These are phyloP conservation scores for Diphyllodes magnificus DNA, from an alignment of 2,113 vertebrate genomes.

Conservation along the genomic window DNA sequence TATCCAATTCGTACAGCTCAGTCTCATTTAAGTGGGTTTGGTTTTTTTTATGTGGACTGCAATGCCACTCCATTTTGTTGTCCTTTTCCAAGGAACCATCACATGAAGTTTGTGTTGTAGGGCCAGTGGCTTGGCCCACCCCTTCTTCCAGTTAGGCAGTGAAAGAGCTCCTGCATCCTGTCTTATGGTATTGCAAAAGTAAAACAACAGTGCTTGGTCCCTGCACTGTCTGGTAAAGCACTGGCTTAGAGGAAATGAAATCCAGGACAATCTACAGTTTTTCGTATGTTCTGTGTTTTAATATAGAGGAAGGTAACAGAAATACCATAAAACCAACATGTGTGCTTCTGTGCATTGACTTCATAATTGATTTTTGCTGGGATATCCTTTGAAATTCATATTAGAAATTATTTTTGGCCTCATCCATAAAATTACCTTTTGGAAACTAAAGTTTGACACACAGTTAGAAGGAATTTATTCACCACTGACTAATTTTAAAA, in stretches of 20 bases:
- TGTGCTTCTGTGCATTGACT: not conserved
- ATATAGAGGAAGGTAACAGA: not conserved
- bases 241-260: not conserved
- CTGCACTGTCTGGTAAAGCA: not conserved
- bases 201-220: not conserved
- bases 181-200: not conserved
- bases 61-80: not conserved
- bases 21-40: not conserved
- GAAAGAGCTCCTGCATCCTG: not conserved
- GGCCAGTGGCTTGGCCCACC: not conserved
- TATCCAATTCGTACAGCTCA: fast-evolving
- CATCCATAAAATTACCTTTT: not conserved
- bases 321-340: not conserved
- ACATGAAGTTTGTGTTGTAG: not conserved
- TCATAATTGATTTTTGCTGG: not conserved
- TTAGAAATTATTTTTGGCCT: not conserved
- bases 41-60: not conserved
- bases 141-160: not conserved
- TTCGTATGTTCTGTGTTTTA: not conserved
- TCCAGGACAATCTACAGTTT: not conserved
- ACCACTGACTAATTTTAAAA: not conserved
- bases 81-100: not conserved
- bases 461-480: not conserved
- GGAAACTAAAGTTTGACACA: not conserved
- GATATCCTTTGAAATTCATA: not conserved